Conservation (phyloP, 2,797 vertebrate genomes). For the Aldrovandia affinis region DNA sequence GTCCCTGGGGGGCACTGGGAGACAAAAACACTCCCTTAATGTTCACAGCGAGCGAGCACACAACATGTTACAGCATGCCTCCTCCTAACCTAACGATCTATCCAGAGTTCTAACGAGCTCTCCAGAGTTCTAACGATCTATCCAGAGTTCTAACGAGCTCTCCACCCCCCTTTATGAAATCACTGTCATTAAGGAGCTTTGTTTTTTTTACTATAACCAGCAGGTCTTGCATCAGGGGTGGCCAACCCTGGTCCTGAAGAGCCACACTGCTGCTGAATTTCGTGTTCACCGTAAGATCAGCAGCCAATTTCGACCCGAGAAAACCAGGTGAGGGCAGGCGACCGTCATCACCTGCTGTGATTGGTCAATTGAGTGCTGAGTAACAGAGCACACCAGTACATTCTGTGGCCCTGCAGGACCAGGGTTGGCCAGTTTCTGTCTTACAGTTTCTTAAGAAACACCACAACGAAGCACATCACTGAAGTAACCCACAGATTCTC, state of each 20-base stretch:
- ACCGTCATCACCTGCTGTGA: too few relatives aligned
- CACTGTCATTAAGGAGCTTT: background rate
- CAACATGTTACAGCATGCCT: background rate
- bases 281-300: too few relatives aligned
- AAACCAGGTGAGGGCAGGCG: too few relatives aligned
- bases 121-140: background rate
- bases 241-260: too few relatives aligned
- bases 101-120: background rate
- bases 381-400: too few relatives aligned
- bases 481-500: background rate
- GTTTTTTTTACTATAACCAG: background rate
- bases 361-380: too few relatives aligned
- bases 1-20: slow-evolving; percentile 44
- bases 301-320: too few relatives aligned
- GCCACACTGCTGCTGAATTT: too few relatives aligned
- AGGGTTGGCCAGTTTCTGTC: too few relatives aligned
- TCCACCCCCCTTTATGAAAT: background rate
- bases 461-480: background rate
- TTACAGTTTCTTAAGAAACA: background rate
- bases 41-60: background rate
- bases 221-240: background rate
- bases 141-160: background rate
- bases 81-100: background rate
- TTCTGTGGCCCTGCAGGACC: too few relatives aligned
- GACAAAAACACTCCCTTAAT: background rate